These are phyloP conservation scores for Sciurus carolinensis DNA, from an alignment of 2,797 vertebrate genomes.

Conservation along the genomic window DNA sequence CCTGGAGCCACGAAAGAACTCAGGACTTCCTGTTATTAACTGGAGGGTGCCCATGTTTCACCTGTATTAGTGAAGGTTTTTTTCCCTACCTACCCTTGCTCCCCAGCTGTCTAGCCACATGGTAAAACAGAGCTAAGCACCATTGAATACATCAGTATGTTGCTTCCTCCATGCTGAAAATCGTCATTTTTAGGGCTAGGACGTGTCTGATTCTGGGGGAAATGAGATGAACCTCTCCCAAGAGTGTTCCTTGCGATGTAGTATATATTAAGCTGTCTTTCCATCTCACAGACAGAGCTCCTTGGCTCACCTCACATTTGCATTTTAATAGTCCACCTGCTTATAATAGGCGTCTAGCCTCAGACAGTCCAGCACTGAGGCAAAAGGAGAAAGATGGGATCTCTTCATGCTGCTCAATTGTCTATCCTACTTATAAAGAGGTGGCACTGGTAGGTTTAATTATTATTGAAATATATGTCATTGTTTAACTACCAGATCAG, in stretches of 20 bases:
- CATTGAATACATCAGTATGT: neutral
- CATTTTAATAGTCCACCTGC: slow-evolving; percentile 69
- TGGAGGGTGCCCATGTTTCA: neutral
- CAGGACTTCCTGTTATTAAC: neutral
- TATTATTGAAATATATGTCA: slow-evolving; percentile 26
- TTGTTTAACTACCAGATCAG: slow-evolving; percentile 40
- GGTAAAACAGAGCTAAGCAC: neutral
- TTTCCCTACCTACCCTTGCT: too few species aligned
- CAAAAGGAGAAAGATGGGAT: slow-evolving; percentile 44
- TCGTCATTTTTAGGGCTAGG: neutral
- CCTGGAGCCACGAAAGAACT: neutral
- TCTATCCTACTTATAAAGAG: slow-evolving; percentile 38
- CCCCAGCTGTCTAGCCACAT: accelerated
- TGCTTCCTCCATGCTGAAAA: neutral
- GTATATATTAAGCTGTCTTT: neutral
- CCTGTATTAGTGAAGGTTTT: neutral
- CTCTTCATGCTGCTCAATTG: slow-evolving; percentile 3
- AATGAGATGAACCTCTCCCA: neutral
- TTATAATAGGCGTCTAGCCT: neutral
- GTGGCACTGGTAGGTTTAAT: slow-evolving; percentile 31
- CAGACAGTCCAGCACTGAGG: slow-evolving; percentile 24
- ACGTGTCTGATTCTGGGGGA: neutral
- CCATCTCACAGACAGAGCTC: neutral
- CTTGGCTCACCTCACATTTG: neutral
- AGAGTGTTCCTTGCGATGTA: neutral